Evolutionary conservation across 2,113 vertebrate genomes (phyloP).

Genomic region (Oryzias celebensis): DNA sequence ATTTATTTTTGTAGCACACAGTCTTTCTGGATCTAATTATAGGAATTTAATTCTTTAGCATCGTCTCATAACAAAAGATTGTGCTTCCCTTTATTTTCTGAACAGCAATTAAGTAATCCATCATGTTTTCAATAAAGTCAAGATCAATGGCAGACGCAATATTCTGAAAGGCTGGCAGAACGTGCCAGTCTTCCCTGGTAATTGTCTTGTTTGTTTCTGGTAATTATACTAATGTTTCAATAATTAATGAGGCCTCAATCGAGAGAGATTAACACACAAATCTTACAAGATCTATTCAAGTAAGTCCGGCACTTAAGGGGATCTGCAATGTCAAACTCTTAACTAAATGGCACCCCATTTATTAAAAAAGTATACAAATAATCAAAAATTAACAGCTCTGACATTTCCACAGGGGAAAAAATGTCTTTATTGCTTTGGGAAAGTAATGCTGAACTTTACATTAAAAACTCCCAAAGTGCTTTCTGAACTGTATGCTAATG

Average conservation of each 20-base stretch:
- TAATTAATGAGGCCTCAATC: slow-evolving; percentile 25
- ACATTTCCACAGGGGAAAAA: slow-evolving; percentile 29
- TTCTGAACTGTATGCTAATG: slow-evolving; percentile 58
- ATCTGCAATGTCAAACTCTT: slow-evolving; percentile 33
- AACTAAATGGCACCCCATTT: slow-evolving; percentile 26
- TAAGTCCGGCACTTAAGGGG: slow-evolving; percentile 10
- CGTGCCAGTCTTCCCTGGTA: slow-evolving; percentile 12
- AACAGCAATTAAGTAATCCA: slow-evolving; percentile 37
- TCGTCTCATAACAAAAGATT: not conserved
- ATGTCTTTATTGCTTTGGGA: slow-evolving; percentile 36
- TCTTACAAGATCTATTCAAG: slow-evolving; percentile 34
- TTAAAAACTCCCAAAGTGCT: slow-evolving; percentile 48
- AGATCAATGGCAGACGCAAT: slow-evolving; percentile 21
- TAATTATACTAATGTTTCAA: slow-evolving; percentile 35
- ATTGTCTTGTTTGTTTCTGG: slow-evolving; percentile 39
- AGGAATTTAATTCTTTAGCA: slow-evolving; percentile 2
- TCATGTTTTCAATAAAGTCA: slow-evolving; percentile 46
- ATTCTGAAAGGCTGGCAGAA: slow-evolving; percentile 6
- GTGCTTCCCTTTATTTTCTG: slow-evolving; percentile 19
- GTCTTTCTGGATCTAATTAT: not conserved
- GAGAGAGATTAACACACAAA: slow-evolving; percentile 21
- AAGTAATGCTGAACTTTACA: slow-evolving; percentile 40
- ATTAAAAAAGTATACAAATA: slow-evolving; percentile 11
- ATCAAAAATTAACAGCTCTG: not conserved
- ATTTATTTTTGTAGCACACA: too few relatives aligned